These are phyloP conservation scores for Gnatocerus cornutus DNA, from an alignment of 2,888 invertebrate genomes.

Conservation along the genomic window DNA sequence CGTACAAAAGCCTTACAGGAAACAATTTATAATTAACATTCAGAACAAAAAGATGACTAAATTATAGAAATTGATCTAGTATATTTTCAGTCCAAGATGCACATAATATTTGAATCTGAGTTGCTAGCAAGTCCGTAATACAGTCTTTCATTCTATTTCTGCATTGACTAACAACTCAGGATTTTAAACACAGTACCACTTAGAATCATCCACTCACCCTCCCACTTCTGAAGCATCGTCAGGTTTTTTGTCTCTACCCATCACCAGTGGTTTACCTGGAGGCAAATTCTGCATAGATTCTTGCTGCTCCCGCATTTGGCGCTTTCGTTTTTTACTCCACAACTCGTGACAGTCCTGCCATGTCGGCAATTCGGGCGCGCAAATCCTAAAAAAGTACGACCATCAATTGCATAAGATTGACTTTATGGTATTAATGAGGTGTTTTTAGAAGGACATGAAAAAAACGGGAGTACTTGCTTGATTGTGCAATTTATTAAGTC, in stretches of 20 bases:
- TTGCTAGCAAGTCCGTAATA: conserved; percentile 37
- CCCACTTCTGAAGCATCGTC: conserved; percentile 74
- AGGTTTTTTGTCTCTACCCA: conserved; percentile 63
- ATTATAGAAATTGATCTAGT: conserved; percentile 32
- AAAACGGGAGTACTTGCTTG: too few species aligned
- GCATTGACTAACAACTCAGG: conserved; percentile 57
- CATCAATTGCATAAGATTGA: too few species aligned
- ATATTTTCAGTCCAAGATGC: conserved; percentile 54
- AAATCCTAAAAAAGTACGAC: conserved; percentile 79
- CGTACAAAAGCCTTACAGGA: conserved; percentile 43
- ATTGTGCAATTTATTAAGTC: too few species aligned
- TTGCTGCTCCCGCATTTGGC: conserved; percentile 86
- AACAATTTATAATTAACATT: conserved; percentile 49
- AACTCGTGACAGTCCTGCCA: conserved; percentile 99
- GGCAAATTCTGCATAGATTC: conserved; percentile 72
- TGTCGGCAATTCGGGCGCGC: conserved; percentile 88
- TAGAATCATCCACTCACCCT: conserved; percentile 72
- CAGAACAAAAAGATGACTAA: conserved; percentile 50
- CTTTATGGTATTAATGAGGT: too few species aligned
- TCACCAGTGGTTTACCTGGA: conserved; percentile 68
- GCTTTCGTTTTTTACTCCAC: conserved; percentile 97
- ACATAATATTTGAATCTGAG: conserved; percentile 51
- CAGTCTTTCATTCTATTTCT: not conserved
- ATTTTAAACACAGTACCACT: conserved; percentile 52
- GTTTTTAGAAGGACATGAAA: too few species aligned